Conservation (phyloP, 2,888 invertebrate genomes). For the Phrixothrix hirtus region DNA sequence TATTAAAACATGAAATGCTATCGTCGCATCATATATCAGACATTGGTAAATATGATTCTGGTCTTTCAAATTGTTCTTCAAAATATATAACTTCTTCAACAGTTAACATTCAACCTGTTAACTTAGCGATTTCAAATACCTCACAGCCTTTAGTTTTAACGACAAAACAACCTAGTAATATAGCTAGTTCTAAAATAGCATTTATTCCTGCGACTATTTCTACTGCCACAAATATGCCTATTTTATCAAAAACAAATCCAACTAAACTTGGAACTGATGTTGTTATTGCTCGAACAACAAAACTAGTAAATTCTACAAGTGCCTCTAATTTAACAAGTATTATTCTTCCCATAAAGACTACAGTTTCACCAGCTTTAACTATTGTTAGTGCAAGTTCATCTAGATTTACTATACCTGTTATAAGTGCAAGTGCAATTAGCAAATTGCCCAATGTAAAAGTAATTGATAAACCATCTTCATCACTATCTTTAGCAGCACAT, state of each 20-base stretch:
- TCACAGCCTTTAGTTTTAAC: conserved; percentile 8
- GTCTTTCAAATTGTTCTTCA: conserved; percentile 42
- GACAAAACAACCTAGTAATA: conserved; percentile 7
- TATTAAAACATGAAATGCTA: conserved; percentile 46
- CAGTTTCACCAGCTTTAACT: conserved; percentile 50
- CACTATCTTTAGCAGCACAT: conserved; percentile 61
- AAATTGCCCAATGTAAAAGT: conserved; percentile 55
- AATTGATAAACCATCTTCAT: conserved; percentile 55
- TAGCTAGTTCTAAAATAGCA: conserved; percentile 25
- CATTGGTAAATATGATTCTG: conserved; percentile 52
- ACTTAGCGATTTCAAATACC: conserved; percentile 7
- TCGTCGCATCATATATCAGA: conserved; percentile 50
- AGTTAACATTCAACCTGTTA: conserved; percentile 18
- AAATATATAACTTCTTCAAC: conserved; percentile 34
- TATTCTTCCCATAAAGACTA: conserved; percentile 46
- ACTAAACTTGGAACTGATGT: conserved; percentile 39
- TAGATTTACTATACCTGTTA: conserved; percentile 53
- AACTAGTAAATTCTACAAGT: conserved; percentile 41
- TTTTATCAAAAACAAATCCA: conserved; percentile 25
- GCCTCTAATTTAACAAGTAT: conserved; percentile 46
- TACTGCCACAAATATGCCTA: background rate
- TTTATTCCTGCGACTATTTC: conserved; percentile 31
- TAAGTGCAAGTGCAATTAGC: conserved; percentile 54
- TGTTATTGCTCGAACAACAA: conserved; percentile 45
- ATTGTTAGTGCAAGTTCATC: conserved; percentile 53